These are phyloP conservation scores for Lutraria lutraria DNA, from an alignment of 2,888 invertebrate genomes.

Conservation along the genomic window DNA sequence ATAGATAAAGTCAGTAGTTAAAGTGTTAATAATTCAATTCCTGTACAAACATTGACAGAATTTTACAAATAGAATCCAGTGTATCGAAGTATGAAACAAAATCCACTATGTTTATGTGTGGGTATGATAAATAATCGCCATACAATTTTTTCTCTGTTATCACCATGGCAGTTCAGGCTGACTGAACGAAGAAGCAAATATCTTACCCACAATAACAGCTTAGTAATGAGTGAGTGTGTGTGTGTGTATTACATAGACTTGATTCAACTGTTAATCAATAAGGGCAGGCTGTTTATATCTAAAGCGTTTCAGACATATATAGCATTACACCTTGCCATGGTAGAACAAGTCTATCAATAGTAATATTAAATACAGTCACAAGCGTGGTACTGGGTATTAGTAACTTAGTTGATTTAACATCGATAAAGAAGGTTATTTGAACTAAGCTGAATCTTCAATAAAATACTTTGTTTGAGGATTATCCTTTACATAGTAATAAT, in stretches of 20 bases:
- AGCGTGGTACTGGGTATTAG: conserved; percentile 2
- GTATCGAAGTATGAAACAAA: conserved; percentile 26
- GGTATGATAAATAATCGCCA: conserved; percentile 33
- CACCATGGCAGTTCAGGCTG: conserved; percentile 46
- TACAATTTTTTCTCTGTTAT: conserved; percentile 36
- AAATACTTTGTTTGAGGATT: conserved; percentile 6
- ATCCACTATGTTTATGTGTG: conserved; percentile 39
- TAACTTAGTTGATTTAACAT: conserved; percentile 25
- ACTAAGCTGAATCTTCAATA: conserved; percentile 23
- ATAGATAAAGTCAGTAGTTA: not conserved
- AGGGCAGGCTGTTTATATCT: conserved; percentile 33
- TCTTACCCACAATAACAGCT: conserved; percentile 31
- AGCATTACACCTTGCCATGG: conserved; percentile 10
- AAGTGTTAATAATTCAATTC: not conserved
- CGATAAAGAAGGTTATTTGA: conserved; percentile 19
- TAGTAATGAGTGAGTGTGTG: conserved; percentile 6
- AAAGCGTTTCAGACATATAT: conserved; percentile 37
- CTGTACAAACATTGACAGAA: not conserved
- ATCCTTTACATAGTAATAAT: conserved; percentile 8
- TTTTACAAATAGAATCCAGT: not conserved
- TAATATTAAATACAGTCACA: not conserved
- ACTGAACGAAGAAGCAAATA: conserved; percentile 44
- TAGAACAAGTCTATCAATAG: conserved; percentile 11
- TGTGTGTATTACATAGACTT: conserved; percentile 45
- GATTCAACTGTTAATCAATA: conserved; percentile 48